Percentiles rank a stretch among this genome's conserved stretches.
Conservation (phyloP, 2,113 vertebrate species). For the Connochaetes taurinus region DNA sequence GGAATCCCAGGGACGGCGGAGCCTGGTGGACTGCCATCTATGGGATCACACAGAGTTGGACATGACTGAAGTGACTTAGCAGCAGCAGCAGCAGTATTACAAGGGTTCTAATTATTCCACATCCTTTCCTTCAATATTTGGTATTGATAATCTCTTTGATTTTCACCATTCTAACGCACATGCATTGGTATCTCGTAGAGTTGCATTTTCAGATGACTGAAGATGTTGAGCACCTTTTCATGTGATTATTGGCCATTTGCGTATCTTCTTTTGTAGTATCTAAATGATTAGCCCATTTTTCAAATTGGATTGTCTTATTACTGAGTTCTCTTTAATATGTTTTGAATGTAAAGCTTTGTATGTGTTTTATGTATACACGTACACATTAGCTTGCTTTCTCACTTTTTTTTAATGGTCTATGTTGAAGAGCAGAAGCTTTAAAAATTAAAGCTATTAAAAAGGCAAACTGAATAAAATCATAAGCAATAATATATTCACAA, state of each 20-base stretch:
- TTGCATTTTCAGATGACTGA: neutral
- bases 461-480: neutral
- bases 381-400: neutral
- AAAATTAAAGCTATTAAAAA: neutral
- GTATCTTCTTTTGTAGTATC: neutral
- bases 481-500: neutral
- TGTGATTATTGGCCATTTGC: neutral
- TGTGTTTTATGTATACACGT: neutral
- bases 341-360: neutral
- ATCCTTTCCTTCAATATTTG: neutral
- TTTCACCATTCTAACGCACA: neutral
- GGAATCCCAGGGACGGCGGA: neutral
- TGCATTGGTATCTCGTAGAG: neutral
- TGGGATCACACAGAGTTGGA: neutral
- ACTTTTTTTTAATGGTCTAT: neutral
- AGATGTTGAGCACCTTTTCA: neutral
- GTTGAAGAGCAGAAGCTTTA: neutral
- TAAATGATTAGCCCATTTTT: neutral
- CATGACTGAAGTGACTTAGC: neutral
- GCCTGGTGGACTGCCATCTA: neutral
- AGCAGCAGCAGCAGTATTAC: neutral
- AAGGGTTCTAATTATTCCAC: neutral
- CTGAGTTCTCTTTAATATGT: neutral
- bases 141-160: neutral
- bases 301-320: neutral